These are phyloP conservation scores for Branchinecta lindahli DNA, from an alignment of 1,140 invertebrate species.

Conservation along the genomic window DNA sequence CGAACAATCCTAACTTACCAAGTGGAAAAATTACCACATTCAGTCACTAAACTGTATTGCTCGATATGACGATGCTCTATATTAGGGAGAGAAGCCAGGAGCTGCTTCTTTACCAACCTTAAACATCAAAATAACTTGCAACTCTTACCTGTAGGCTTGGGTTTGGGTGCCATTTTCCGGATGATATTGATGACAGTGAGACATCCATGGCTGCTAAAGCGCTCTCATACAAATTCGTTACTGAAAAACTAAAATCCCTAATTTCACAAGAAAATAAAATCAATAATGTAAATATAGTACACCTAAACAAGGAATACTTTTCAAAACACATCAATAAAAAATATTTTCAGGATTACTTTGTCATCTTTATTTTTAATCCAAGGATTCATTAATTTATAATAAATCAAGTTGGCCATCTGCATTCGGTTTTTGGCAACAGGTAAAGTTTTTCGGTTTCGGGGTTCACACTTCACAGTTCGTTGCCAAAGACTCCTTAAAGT, in stretches of 20 bases:
- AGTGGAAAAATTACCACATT: neutral
- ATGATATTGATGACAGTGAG: neutral
- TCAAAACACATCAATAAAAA: no score
- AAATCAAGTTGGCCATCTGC: no score
- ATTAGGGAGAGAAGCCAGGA: neutral
- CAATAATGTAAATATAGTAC: neutral
- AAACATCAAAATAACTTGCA: neutral
- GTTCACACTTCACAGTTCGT: no score
- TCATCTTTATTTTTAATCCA: no score
- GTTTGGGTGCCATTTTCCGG: constrained; percentile 9
- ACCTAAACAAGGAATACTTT: neutral
- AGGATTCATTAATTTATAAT: no score
- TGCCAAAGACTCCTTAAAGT: no score
- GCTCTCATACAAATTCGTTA: neutral
- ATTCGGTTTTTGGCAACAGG: no score
- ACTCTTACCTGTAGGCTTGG: constrained; percentile 1
- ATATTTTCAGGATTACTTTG: no score
- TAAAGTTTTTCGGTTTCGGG: no score
- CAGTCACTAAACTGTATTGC: neutral
- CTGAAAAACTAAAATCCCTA: neutral
- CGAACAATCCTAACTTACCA: neutral
- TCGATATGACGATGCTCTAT: neutral
- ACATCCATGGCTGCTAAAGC: neutral
- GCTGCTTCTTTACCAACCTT: neutral
- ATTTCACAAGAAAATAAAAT: neutral